phyloP scores from a whole-genome alignment of 2,113 vertebrate species.

The Campylomormyrus tamandua region DNA sequence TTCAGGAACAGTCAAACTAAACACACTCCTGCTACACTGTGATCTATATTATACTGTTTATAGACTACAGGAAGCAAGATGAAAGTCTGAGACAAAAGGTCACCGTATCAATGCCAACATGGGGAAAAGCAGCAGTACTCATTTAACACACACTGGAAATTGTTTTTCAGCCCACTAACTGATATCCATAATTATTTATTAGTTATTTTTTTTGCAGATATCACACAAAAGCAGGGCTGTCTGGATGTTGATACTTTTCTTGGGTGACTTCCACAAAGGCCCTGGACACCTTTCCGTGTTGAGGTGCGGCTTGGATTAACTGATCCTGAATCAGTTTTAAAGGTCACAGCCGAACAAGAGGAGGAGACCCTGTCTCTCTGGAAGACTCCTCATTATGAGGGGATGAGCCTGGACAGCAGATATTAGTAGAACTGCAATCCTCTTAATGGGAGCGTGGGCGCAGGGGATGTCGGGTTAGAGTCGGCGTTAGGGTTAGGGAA shows the following conservation, averaged over 20 bases:
- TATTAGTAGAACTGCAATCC: constrained; percentile 81
- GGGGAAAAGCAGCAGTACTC: not conserved
- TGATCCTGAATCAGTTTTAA: not conserved
- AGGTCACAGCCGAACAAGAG: not conserved
- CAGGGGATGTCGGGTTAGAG: not conserved
- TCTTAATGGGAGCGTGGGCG: constrained; percentile 55
- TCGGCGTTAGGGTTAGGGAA: constrained; percentile 17
- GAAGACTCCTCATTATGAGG: constrained; percentile 16
- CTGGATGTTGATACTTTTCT: not conserved
- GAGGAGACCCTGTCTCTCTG: not conserved
- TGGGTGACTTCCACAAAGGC: not conserved
- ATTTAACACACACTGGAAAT: not conserved
- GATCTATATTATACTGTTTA: not conserved
- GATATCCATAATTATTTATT: not conserved
- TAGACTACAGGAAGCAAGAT: not conserved
- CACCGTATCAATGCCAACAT: not conserved
- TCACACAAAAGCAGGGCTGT: not conserved
- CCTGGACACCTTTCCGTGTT: not conserved
- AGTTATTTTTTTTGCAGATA: not conserved
- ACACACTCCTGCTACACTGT: not conserved
- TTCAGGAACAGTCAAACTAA: not conserved
- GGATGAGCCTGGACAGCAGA: constrained; percentile 44
- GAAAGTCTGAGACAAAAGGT: not conserved
- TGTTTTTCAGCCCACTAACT: not conserved
- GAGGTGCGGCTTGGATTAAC: not conserved